Evolutionary conservation across 2,888 invertebrate genomes (phyloP).

Genomic region (Amphipyra berbera): DNA sequence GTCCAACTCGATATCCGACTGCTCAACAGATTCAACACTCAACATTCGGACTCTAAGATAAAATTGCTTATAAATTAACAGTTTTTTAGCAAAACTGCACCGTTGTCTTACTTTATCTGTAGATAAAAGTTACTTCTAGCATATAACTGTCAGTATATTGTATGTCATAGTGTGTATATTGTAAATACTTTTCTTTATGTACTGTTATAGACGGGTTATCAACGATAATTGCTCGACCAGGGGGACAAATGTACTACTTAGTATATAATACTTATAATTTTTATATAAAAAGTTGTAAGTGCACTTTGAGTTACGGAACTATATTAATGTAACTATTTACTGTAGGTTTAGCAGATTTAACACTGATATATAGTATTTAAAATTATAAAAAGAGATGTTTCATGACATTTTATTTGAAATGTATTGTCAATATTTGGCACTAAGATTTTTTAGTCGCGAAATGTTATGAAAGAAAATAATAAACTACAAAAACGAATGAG

Average conservation of each 20-base stretch:
- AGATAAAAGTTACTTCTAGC: slow-evolving; percentile 86
- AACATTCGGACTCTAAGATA: slow-evolving; percentile 45
- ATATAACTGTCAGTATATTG: slow-evolving; percentile 85
- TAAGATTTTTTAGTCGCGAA: slow-evolving; percentile 49
- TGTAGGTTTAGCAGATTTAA: slow-evolving; percentile 71
- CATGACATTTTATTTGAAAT: slow-evolving; percentile 51
- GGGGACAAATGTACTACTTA: slow-evolving; percentile 77
- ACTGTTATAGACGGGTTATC: slow-evolving; percentile 81
- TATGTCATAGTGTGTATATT: slow-evolving; percentile 86
- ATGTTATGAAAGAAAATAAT: slow-evolving; percentile 36
- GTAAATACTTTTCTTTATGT: slow-evolving; percentile 87
- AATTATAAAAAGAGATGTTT: slow-evolving; percentile 42
- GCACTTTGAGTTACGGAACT: slow-evolving; percentile 89
- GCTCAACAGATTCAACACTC: slow-evolving; percentile 44
- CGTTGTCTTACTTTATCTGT: slow-evolving; percentile 79
- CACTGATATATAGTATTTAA: slow-evolving; percentile 48
- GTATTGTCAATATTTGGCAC: slow-evolving; percentile 63
- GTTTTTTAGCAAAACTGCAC: slow-evolving; percentile 72
- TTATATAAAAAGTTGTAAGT: slow-evolving; percentile 85
- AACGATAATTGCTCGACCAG: slow-evolving; percentile 82
- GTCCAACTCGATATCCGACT: slow-evolving; percentile 32
- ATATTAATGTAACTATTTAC: slow-evolving; percentile 75
- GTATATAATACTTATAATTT: slow-evolving; percentile 83
- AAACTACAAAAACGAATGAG: slow-evolving; percentile 30
- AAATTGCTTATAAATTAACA: slow-evolving; percentile 50